These are phyloP conservation scores for Orthosia gothica DNA, from an alignment of 2,888 invertebrate species.

Conservation along the genomic window DNA sequence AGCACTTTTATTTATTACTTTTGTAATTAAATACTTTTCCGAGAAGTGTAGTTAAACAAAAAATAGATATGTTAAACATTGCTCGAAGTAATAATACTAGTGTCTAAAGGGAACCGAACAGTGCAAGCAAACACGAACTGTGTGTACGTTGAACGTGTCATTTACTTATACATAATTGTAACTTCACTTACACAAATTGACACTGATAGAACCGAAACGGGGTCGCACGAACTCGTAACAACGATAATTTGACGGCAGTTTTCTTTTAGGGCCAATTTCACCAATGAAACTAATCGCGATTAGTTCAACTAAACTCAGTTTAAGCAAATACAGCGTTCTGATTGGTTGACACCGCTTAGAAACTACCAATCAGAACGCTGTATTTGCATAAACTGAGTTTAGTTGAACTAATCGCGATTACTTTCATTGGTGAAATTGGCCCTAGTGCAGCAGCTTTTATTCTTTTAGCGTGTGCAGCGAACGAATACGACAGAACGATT, in stretches of 20 bases:
- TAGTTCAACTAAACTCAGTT: no score
- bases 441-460: no score
- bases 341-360: no score
- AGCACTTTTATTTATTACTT: slow-evolving; percentile 44
- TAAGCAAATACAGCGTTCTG: no score
- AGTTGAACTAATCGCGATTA: no score
- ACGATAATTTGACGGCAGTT: slow-evolving; percentile 75
- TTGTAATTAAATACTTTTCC: slow-evolving; percentile 33
- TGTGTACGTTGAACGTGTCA: slow-evolving; percentile 40
- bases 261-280: no score
- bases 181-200: slow-evolving; percentile 76
- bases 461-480: no score
- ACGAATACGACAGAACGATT: slow-evolving; percentile 46
- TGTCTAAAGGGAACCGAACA: slow-evolving; percentile 35
- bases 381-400: no score
- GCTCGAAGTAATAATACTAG: slow-evolving; percentile 20
- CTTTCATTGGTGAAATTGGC: no score
- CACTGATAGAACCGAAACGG: slow-evolving; percentile 75
- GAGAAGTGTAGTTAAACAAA: slow-evolving; percentile 32
- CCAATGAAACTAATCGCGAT: no score
- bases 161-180: slow-evolving; percentile 66
- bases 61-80: slow-evolving; percentile 24
- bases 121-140: slow-evolving; percentile 39
- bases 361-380: no score
- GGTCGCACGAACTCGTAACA: slow-evolving; percentile 69